Base-by-base conservation (phyloP, 1,140 invertebrate species). In the Drosophila pallidifrons region DNA sequence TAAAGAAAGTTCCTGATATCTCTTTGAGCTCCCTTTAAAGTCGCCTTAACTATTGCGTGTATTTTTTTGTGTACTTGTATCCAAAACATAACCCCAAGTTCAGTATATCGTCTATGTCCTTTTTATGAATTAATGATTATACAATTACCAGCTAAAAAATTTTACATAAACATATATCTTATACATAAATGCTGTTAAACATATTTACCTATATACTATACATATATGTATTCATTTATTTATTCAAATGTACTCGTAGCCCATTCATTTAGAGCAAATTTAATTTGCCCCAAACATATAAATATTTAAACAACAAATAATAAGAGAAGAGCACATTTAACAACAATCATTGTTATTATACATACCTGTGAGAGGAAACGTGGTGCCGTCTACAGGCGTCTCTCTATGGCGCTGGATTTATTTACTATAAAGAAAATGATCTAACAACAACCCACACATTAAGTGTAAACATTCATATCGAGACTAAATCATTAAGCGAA, bases 1-100 rank as follows among this genome's bases (percentile, higher is more conserved):
- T 99, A 98, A 38, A 82, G 60, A 98, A 38, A 82, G 60, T 51
- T 65, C 77, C 47, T 46, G 32, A 43, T 11, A 70, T 47, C 68
- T 32, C 52, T 72, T 55, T 30, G 67, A 69, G 2, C 35, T 38
- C 47, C 63, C 60, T 79, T 83, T 49, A 77, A 88, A 88, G 77
- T 89, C 81, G 83, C 89, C 86, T 90, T 91, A 81, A 81, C 65
- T 54, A 78, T 70, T 81, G 70, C 83, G 81, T 82, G 68, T 81
- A 78, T 79, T 38, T 32, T 25, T 38, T 38, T 11, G 59, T 76
- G 59, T 82, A 55, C 35, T 63, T 70, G 47, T 70, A 83, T 81
- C 69, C 74, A 85, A 38, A 10, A 80, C 64, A 68, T 77, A 83
- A 80, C 69, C 77, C 64, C 66, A 54, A 82, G 20, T 38, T 16